Base-by-base conservation (phyloP, 2,888 invertebrate genomes). In the Dasypogon diadema region DNA sequence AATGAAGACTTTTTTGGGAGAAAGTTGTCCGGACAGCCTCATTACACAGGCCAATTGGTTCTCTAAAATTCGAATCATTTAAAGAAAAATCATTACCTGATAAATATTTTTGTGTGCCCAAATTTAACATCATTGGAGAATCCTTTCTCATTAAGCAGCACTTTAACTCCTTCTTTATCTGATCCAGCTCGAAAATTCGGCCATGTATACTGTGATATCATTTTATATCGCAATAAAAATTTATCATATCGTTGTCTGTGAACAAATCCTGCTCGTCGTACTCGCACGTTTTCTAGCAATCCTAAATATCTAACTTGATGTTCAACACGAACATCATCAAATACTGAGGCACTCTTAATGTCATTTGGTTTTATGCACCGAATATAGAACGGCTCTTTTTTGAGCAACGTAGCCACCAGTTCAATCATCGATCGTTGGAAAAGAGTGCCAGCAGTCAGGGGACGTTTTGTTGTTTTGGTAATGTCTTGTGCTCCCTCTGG, bases 341-440 rank as follows among this genome's bases (percentile, higher is more conserved):
- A 97, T 48, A 91, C 88, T 46, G 90, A 89, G 0, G 97, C 92
- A 42, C 95, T 92, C 88, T 99, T 99, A 72, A 94, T 90, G 81
- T 98, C 96, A 87, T 98, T 99, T 24, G 99, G 99, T 83, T 99
- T 99, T 82, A 99, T 93, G 85, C 99, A 99, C 76, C 99, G 92
- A 79, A 99, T 95, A 87, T 99, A 99, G 88, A 96, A 97, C 0
- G 98, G 98, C 84, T 97, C 97, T 88, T 98, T 99, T 85, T 91
- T 93, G 55, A 92, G 91, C 80, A 99, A 88, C 51, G 96, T 98
- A 74, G 92, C 88, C 46, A 97, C 97, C 75, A 99, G 89, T 55
- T 95, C 92, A 22, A 93, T 87, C 95, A 99, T 99, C 0, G 98
- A 98, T 84, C 92, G 94, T 85, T 97, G 96, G 90, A 99, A 99